These are phyloP conservation scores for Astur gentilis DNA, from an alignment of 2,113 vertebrate species.

Conservation along the genomic window DNA sequence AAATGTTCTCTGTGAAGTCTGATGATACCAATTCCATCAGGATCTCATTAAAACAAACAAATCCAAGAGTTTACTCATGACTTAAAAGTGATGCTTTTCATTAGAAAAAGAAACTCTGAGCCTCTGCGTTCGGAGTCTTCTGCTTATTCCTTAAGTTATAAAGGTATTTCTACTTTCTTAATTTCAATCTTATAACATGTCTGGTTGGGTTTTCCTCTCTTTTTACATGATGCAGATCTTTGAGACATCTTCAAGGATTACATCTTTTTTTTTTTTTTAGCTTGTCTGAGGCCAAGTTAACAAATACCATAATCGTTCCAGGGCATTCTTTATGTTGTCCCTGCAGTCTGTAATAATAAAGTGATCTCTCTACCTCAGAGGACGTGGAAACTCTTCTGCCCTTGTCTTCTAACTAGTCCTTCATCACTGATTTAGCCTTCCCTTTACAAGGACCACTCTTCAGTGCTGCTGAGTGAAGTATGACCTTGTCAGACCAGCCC, in stretches of 20 bases:
- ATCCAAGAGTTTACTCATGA: neutral
- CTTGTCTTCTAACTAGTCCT: neutral
- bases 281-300: neutral
- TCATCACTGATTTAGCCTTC: neutral
- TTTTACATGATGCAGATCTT: neutral
- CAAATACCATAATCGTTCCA: neutral
- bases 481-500: neutral
- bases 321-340: neutral
- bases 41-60: neutral
- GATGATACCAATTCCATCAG: neutral
- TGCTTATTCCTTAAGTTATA: neutral
- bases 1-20: neutral
- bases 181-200: fast-evolving
- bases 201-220: neutral
- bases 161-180: neutral
- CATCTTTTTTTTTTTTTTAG: neutral
- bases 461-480: neutral
- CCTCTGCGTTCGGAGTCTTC: neutral
- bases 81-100: neutral
- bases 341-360: neutral
- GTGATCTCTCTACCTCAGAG: neutral
- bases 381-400: neutral
- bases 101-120: neutral
- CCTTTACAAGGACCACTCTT: neutral
- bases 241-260: neutral